Conservation (phyloP, 1,140 invertebrate genomes). For the Brachionus paranguensis region DNA sequence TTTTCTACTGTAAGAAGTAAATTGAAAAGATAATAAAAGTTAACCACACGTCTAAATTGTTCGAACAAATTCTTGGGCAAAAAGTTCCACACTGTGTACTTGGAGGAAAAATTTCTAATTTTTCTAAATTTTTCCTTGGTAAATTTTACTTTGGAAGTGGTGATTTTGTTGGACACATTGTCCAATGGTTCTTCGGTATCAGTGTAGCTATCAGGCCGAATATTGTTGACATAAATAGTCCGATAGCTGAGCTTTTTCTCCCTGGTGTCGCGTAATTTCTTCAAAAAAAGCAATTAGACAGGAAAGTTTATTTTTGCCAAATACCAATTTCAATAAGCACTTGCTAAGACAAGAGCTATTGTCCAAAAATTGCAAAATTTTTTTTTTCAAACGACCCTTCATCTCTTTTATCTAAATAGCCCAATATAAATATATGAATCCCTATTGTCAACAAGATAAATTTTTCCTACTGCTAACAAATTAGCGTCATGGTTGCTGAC, state of each 20-base stretch:
- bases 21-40: slow-evolving; percentile 75
- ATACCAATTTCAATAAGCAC: neutral
- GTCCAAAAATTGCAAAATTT: neutral
- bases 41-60: slow-evolving; percentile 75
- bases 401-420: neutral
- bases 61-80: slow-evolving; percentile 75
- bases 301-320: neutral
- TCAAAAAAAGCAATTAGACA: neutral
- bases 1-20: slow-evolving; percentile 63
- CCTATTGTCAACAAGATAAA: neutral
- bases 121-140: neutral
- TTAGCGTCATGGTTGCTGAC: neutral
- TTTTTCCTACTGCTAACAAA: neutral
- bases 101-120: slow-evolving; percentile 66
- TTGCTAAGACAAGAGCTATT: slow-evolving; percentile 1
- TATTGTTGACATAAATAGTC: neutral
- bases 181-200: neutral
- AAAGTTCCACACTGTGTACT: slow-evolving; percentile 74
- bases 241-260: slow-evolving; percentile 2
- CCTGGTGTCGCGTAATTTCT: slow-evolving; percentile 4
- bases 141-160: neutral
- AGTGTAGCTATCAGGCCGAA: neutral
- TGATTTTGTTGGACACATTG: neutral
- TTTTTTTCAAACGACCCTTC: neutral
- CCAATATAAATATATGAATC: neutral